Percentiles rank a stretch among this genome's conserved stretches.
Evolutionary conservation across 1,140 invertebrate genomes (phyloP).

Genomic region (Chymomyza costata): DNA sequence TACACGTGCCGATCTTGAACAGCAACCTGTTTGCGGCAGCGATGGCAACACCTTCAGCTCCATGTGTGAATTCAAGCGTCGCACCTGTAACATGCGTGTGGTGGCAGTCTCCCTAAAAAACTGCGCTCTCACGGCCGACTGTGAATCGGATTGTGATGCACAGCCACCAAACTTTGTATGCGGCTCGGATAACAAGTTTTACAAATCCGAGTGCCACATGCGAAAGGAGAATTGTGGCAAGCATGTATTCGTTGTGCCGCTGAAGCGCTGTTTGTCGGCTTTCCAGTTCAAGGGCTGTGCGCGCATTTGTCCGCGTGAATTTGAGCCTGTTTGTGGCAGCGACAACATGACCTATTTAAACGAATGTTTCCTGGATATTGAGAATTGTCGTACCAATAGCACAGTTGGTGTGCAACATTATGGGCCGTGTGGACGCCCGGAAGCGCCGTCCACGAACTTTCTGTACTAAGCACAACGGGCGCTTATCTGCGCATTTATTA

Average conservation of each 20-base stretch:
- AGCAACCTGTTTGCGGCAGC: slow-evolving; percentile 90
- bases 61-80: slow-evolving; percentile 88
- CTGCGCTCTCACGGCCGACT: slow-evolving; percentile 88
- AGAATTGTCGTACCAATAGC: slow-evolving; percentile 87
- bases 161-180: slow-evolving; percentile 89
- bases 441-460: slow-evolving; percentile 71
- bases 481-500: slow-evolving; percentile 30
- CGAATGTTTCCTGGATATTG: slow-evolving; percentile 92
- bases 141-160: slow-evolving; percentile 82
- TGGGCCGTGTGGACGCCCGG: slow-evolving; percentile 70
- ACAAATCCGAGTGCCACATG: slow-evolving; percentile 95
- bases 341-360: slow-evolving; percentile 94
- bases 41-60: slow-evolving; percentile 94
- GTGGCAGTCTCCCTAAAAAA: slow-evolving; percentile 86
- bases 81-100: slow-evolving; percentile 90
- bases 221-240: slow-evolving; percentile 93
- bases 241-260: slow-evolving; percentile 90
- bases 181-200: slow-evolving; percentile 93
- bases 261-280: slow-evolving; percentile 87
- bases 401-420: slow-evolving; percentile 65
- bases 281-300: slow-evolving; percentile 91
- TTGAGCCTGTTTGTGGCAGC: slow-evolving; percentile 92
- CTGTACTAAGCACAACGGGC: slow-evolving; percentile 47
- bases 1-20: slow-evolving; percentile 80
- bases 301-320: slow-evolving; percentile 88